Base-by-base conservation (phyloP, 1,140 invertebrate species). In the Macrobrachium rosenbergii region DNA sequence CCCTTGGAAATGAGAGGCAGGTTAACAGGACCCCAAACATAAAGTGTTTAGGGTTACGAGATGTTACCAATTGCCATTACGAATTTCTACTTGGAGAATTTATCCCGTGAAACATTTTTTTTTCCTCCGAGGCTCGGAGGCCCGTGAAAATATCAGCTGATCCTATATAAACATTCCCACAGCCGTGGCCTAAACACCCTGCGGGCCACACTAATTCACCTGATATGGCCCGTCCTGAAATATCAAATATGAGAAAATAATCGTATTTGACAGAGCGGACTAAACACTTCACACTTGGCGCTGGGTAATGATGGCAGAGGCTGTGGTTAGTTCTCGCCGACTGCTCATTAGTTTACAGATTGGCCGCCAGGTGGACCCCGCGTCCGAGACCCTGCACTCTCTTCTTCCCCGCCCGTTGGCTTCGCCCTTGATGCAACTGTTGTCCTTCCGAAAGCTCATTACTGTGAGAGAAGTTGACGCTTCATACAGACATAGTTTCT, bases 311-410 rank as follows among this genome's bases (percentile, higher is more conserved):
- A 69, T 80, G 73, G 19, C 67, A 19, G 43, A 77, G 73, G 58
- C 86, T 88, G 86, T 88, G 80, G 86, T 88, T 88, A 88, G 60
- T 69, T 75, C 80, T n/a, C 80, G 86, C 86, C 80, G 86, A 78
- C 86, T 78, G 52, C 86, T 88, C 80, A 88, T 88, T 88, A 88
- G 79, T 88, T 82, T 69, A 88, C 86, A 88, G 86, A 88, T 88
- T 78, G 86, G 80, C 73, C 86, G 80, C 80, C 45, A 82, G 79
- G 86, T 63, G 79, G 78, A 52, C 11, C 59, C 52, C 67, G 84
- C 80, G 79, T 88, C 80, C 86, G 86, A 82, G 62, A 72, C 84
- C 84, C 58, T 80, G 84, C 77, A 11, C 28, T 67, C 59, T 60
- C 2, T 45, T 21, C 80, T 52, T 37, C 16, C 62, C 7, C 23